These are phyloP conservation scores for Reinhardtius hippoglossoides DNA, from an alignment of 2,113 vertebrate species.

Conservation along the genomic window DNA sequence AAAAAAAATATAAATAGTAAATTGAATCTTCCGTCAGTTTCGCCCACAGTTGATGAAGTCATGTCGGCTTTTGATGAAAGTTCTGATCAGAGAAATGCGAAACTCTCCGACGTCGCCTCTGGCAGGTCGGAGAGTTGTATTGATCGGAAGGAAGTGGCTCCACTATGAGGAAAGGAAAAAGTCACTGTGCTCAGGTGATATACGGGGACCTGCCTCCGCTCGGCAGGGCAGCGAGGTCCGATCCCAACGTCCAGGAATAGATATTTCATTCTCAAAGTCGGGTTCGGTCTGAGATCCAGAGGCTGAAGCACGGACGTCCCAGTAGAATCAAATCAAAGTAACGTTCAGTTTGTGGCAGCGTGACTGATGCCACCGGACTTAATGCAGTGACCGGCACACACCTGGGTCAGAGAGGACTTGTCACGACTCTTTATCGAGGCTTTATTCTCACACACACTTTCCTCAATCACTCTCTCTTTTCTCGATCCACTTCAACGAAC, in stretches of 20 bases:
- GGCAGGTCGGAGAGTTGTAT: background rate
- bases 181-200: background rate
- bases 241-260: background rate
- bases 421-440: background rate
- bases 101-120: too few species aligned
- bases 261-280: conserved; percentile 7
- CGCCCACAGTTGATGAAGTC: too few species aligned
- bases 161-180: background rate
- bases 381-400: conserved; percentile 5
- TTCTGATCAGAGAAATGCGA: too few species aligned
- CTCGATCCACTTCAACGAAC: background rate
- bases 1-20: too few species aligned
- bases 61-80: too few species aligned
- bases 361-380: conserved; percentile 30
- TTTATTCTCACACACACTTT: conserved; percentile 3
- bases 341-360: background rate
- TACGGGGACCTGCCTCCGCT: background rate
- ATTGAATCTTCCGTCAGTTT: too few species aligned
- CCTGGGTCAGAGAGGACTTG: conserved; percentile 6
- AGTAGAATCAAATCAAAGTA: background rate
- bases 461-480: conserved; percentile 12
- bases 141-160: background rate
- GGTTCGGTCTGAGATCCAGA: background rate
- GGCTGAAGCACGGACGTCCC: background rate
- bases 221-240: background rate